Evolutionary conservation across 1,140 invertebrate species (phyloP).

Genomic region (Mya arenaria): DNA sequence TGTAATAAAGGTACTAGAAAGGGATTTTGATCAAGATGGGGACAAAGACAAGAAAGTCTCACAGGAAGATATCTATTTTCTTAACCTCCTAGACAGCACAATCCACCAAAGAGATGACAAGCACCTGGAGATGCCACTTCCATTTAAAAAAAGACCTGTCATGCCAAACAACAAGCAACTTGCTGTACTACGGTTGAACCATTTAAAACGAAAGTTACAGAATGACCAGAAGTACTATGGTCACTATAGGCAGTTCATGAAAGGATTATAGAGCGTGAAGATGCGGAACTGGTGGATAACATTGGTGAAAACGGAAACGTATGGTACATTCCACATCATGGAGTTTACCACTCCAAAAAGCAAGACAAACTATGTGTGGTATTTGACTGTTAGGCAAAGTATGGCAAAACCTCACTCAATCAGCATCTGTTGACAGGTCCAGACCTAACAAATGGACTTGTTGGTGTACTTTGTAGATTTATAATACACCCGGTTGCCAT

Average conservation of each 20-base stretch:
- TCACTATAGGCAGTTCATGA: conserved; percentile 45
- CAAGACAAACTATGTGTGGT: conserved; percentile 59
- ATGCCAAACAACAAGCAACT: background rate
- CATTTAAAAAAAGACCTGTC: conserved; percentile 1
- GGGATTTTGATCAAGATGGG: background rate
- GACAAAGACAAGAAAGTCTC: background rate
- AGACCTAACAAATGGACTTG: conserved; percentile 59
- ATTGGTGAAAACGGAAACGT: background rate
- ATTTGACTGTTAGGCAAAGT: conserved; percentile 61
- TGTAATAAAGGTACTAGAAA: background rate
- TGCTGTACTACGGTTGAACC: background rate
- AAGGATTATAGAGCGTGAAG: conserved; percentile 15
- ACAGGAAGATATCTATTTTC: conserved; percentile 1
- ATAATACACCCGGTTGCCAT: conserved; percentile 44
- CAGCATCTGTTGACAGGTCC: conserved; percentile 61
- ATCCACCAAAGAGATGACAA: background rate
- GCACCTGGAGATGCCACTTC: conserved; percentile 14
- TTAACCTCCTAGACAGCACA: background rate
- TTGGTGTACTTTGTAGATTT: conserved; percentile 38
- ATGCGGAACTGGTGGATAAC: conserved; percentile 23
- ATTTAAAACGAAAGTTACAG: background rate
- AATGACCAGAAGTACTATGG: conserved; percentile 17
- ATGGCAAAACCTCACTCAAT: conserved; percentile 63
- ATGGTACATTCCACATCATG: conserved; percentile 58
- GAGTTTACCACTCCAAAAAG: conserved; percentile 53